Evolutionary conservation across 2,888 invertebrate genomes (phyloP), one percentile per base, ranked within the genome.

Genomic region (Ochropacha duplaris): DNA sequence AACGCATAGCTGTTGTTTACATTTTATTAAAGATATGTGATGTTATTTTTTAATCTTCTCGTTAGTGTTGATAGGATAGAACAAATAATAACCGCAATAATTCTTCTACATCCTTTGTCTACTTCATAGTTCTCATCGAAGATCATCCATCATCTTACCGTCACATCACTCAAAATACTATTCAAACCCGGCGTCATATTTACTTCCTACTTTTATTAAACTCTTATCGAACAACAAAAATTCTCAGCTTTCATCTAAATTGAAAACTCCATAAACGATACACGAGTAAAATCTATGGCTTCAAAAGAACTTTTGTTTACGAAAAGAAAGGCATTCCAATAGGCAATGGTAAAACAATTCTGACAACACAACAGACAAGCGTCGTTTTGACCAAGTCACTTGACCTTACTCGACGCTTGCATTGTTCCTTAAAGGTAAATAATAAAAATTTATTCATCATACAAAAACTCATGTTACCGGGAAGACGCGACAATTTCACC

Each of bases 391-490:
- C 52, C 52, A 52, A 44, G 44, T 44, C 52, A 52, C 52, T 31
- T 52, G 52, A 52, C 52, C 52, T 52, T 31, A 52, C 16, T 26
- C 51, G 26, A 2, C 31, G 31, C 44, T 44, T 44, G 44, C 44
- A 44, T 44, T 44, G 44, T 44, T 44, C 44, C 44, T 44, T 44
- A 9, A 61, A 70, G 64, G 74, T 70, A 73, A 78, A 81, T 69
- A 78, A 80, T 80, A 78, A 84, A 86, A 83, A 82, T 79, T 71
- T 84, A 83, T 84, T 86, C 81, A 83, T 83, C 79, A 81, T 72
- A 87, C 82, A 86, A 86, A 86, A 84, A 79, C 74, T 78, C 75
- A 78, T 79, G 71, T 84, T 85, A 83, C 84, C 78, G 66, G 72
- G 86, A 87, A 87, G 83, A 78, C 73, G 59, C 74, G 71, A 71